phyloP scores from a whole-genome alignment of 1,140 invertebrate species.

The Bombyx mandarina region DNA sequence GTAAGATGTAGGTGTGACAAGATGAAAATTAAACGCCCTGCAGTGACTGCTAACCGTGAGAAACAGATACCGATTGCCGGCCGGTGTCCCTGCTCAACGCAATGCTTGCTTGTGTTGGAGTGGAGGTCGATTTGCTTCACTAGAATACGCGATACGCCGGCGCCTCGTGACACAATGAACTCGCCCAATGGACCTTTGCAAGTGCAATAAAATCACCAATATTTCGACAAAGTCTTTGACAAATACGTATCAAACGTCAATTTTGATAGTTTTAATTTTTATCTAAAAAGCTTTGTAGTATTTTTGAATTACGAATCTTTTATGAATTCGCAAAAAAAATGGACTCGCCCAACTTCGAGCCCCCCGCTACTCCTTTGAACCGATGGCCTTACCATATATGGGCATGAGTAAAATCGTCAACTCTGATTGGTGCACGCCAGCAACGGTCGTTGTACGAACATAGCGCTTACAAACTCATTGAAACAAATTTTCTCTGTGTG shows the following conservation, averaged over 20 bases:
- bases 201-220: conserved; percentile 31
- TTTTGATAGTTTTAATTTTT: too few species aligned
- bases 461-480: conserved; percentile 29
- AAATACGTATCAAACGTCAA: too few species aligned
- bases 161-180: conserved; percentile 37
- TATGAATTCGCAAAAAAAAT: conserved; percentile 35
- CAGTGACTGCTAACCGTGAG: conserved; percentile 38
- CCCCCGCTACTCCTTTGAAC: conserved; percentile 58
- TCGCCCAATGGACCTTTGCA: conserved; percentile 38
- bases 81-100: conserved; percentile 40
- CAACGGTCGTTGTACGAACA: conserved; percentile 49
- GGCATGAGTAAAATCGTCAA: conserved; percentile 78
- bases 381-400: conserved; percentile 82
- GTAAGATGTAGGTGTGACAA: neutral
- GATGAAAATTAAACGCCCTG: conserved; percentile 6
- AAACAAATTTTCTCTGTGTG: conserved; percentile 27
- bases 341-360: conserved; percentile 30
- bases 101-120: conserved; percentile 21
- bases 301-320: conserved; percentile 38
- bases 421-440: conserved; percentile 74
- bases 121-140: conserved; percentile 57
- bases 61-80: conserved; percentile 38
- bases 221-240: conserved; percentile 5
- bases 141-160: conserved; percentile 37
- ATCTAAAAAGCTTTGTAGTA: too few species aligned